These are phyloP conservation scores for Eupeodes corollae DNA, from an alignment of 1,140 invertebrate genomes.

Conservation along the genomic window DNA sequence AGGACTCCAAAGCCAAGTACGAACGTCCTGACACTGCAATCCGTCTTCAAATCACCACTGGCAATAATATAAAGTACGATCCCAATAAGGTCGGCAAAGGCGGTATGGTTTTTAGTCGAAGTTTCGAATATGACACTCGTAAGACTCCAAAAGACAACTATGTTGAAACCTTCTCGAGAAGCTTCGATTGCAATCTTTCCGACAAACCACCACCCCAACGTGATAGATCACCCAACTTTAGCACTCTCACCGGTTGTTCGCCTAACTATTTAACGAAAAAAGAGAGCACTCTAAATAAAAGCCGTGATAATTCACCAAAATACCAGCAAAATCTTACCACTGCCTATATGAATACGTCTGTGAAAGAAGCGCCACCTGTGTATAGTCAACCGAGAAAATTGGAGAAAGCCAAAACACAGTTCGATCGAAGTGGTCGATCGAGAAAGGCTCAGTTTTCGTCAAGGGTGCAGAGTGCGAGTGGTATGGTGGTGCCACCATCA, in stretches of 20 bases:
- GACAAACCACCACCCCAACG: slow-evolving; percentile 18
- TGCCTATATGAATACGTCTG: slow-evolving; percentile 28
- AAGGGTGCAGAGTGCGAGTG: slow-evolving; percentile 12
- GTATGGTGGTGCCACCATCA: slow-evolving; percentile 1
- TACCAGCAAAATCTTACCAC: slow-evolving; percentile 24
- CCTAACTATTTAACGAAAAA: slow-evolving; percentile 34
- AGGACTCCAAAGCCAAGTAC: slow-evolving; percentile 27
- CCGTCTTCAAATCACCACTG: not conserved
- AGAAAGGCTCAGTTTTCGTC: slow-evolving; percentile 28
- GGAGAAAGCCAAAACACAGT: not conserved
- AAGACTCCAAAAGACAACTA: slow-evolving; percentile 24
- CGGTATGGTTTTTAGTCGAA: slow-evolving; percentile 36
- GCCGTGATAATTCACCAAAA: slow-evolving; percentile 31
- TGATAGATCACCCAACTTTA: slow-evolving; percentile 29
- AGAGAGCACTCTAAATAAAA: slow-evolving; percentile 20
- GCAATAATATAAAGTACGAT: slow-evolving; percentile 3
- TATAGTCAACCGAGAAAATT: slow-evolving; percentile 13
- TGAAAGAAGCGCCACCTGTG: slow-evolving; percentile 29
- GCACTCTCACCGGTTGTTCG: slow-evolving; percentile 31
- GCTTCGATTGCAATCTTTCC: slow-evolving; percentile 34
- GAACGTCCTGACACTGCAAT: not conserved
- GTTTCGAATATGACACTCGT: slow-evolving; percentile 35
- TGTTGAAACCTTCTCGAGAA: slow-evolving; percentile 33
- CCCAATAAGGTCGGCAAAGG: slow-evolving; percentile 2
- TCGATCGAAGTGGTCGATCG: slow-evolving; percentile 8